phyloP scores from a whole-genome alignment of 1,140 invertebrate species.

The Lethrus apterus region DNA sequence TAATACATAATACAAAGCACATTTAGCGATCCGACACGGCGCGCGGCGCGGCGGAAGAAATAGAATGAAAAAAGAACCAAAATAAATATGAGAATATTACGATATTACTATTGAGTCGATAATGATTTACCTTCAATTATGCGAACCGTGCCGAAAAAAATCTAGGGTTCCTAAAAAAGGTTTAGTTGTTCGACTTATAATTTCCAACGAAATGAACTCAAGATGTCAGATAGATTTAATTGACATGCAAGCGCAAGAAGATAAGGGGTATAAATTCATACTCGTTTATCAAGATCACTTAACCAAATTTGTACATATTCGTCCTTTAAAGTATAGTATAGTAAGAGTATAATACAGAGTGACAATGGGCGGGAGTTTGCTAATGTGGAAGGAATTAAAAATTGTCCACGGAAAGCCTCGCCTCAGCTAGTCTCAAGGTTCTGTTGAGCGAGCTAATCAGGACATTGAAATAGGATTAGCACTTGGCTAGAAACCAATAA shows the following conservation, averaged over 20 bases:
- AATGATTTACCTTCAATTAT: conserved; percentile 1
- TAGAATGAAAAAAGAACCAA: background rate
- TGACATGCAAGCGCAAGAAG: conserved; percentile 39
- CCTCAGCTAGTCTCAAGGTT: too few relatives aligned
- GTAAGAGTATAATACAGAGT: too few relatives aligned
- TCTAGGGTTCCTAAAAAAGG: conserved; percentile 3
- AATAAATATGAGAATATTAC: conserved; percentile 4
- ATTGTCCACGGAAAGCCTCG: too few relatives aligned
- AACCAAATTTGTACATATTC: too few relatives aligned
- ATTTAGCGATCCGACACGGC: background rate
- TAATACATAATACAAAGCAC: conserved; percentile 3
- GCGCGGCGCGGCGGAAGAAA: too few relatives aligned
- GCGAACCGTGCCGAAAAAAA: conserved; percentile 4
- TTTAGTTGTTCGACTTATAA: conserved; percentile 9
- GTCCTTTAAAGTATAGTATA: too few relatives aligned
- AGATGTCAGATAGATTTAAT: conserved; percentile 42
- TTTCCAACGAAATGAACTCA: conserved; percentile 8
- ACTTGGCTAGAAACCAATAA: too few relatives aligned
- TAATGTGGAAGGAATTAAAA: too few relatives aligned
- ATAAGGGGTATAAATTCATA: conserved; percentile 39
- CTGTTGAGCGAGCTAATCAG: too few relatives aligned
- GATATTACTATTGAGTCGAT: conserved; percentile 8
- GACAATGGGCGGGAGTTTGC: too few relatives aligned
- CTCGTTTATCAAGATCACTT: too few relatives aligned
- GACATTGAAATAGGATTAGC: too few relatives aligned